These are phyloP conservation scores for Tetranychus urticae DNA, from an alignment of 1,140 invertebrate species.

Conservation along the genomic window DNA sequence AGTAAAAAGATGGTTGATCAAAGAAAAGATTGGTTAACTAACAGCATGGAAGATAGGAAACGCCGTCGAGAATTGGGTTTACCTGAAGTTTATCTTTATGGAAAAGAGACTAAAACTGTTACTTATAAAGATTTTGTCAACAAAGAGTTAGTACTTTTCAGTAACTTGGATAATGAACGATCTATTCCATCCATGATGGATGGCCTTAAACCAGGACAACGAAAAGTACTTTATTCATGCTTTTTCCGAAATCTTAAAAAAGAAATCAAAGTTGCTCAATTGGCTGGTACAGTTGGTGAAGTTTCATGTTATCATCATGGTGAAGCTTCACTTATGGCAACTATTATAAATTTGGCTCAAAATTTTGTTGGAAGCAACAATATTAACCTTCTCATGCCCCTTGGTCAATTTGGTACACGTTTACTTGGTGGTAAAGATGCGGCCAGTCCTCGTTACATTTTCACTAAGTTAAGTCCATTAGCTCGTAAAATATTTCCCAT, in stretches of 20 bases:
- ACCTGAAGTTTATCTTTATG: conserved; percentile 68
- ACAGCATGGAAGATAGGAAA: conserved; percentile 86
- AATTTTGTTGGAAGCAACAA: conserved; percentile 98
- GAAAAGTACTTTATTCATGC: conserved; percentile 84
- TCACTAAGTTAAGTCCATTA: conserved; percentile 60
- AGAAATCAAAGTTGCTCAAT: conserved; percentile 93
- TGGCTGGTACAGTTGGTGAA: conserved; percentile 91
- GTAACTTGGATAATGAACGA: conserved; percentile 85
- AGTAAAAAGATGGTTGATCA: conserved; percentile 85
- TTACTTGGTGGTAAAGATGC: conserved; percentile 42
- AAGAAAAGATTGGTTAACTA: conserved; percentile 88
- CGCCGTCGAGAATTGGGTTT: conserved; percentile 63
- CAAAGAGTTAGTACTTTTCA: conserved; percentile 87
- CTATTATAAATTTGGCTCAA: conserved; percentile 93
- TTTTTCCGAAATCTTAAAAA: conserved; percentile 86
- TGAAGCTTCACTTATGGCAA: conserved; percentile 74
- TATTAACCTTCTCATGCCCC: conserved; percentile 79
- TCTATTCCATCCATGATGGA: conserved; percentile 87
- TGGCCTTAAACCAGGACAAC: conserved; percentile 86
- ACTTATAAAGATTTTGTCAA: conserved; percentile 88
- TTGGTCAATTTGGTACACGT: conserved; percentile 84
- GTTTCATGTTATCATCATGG: conserved; percentile 96
- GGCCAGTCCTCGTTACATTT: conserved; percentile 94
- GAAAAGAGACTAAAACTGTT: conserved; percentile 62
- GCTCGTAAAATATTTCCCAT: conserved; percentile 64